Percentiles rank a stretch among this genome's conserved stretches.
These are phyloP conservation scores for Catocala nupta DNA, from an alignment of 2,888 invertebrate genomes.

Conservation along the genomic window DNA sequence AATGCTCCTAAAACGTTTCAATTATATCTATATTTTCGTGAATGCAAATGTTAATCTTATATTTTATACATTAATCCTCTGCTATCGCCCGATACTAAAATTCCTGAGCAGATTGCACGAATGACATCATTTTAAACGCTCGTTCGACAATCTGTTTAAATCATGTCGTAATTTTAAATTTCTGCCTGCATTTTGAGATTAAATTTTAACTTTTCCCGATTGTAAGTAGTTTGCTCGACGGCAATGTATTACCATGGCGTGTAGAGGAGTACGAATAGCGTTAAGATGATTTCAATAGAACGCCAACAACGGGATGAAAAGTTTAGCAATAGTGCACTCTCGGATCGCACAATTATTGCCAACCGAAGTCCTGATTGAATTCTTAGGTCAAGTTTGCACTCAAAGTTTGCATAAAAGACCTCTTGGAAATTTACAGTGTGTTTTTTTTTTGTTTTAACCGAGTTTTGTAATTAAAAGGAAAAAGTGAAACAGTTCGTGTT, in stretches of 20 bases:
- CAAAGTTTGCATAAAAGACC: constrained; percentile 80
- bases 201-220: constrained; percentile 77
- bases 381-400: constrained; percentile 81
- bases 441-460: constrained; percentile 61
- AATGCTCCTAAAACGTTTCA: constrained; percentile 83
- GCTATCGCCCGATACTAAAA: constrained; percentile 50
- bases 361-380: constrained; percentile 82
- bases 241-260: constrained; percentile 77
- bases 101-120: constrained; percentile 55
- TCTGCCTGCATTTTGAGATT: constrained; percentile 77
- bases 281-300: constrained; percentile 84
- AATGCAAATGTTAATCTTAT: constrained; percentile 58
- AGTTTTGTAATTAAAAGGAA: constrained; percentile 61
- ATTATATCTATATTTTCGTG: constrained; percentile 76
- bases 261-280: constrained; percentile 71
- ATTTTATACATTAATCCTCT: constrained; percentile 50
- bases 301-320: constrained; percentile 78
- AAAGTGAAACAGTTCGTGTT: constrained; percentile 43
- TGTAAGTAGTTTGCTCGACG: constrained; percentile 74
- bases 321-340: constrained; percentile 79
- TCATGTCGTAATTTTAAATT: constrained; percentile 72
- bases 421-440: constrained; percentile 74
- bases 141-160: constrained; percentile 58
- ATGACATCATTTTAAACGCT: constrained; percentile 54
- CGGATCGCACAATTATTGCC: constrained; percentile 81